phyloP scores from a whole-genome alignment of 2,113 vertebrate species.

The Lepisosteus oculatus region DNA sequence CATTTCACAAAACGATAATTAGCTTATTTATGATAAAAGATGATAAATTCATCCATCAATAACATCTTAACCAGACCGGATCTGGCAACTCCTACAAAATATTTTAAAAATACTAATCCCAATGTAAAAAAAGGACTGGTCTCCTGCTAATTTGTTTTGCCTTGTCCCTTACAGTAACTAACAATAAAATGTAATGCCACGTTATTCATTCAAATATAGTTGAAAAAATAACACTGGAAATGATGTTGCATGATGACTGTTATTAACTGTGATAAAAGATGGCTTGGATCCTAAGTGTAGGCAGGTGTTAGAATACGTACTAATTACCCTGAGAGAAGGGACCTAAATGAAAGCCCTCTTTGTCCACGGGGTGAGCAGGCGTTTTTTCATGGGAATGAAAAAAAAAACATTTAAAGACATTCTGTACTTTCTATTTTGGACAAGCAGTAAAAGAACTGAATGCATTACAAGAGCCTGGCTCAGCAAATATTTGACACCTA shows the following conservation, averaged over 20 bases:
- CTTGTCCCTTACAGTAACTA: too few relatives aligned
- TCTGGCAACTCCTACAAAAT: too few relatives aligned
- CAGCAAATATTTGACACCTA: slow-evolving; percentile 1
- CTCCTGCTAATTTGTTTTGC: too few relatives aligned
- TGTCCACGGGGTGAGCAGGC: not conserved
- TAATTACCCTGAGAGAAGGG: slow-evolving; percentile 5
- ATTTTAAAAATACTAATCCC: too few relatives aligned
- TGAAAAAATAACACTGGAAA: not conserved
- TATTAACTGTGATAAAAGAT: not conserved
- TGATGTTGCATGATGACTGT: not conserved
- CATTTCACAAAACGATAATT: too few relatives aligned
- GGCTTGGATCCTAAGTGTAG: slow-evolving; percentile 6
- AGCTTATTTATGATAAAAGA: too few relatives aligned
- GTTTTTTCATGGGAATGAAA: not conserved
- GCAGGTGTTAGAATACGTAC: slow-evolving; percentile 14
- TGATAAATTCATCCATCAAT: too few relatives aligned
- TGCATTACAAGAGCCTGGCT: not conserved
- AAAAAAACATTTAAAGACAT: not conserved
- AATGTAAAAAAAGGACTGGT: too few relatives aligned
- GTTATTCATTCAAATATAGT: not conserved
- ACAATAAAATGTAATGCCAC: not conserved
- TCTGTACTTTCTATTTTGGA: not conserved
- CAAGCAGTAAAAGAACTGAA: not conserved
- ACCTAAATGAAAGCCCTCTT: not conserved
- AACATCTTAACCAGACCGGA: too few relatives aligned